Evolutionary conservation across 2,888 invertebrate genomes (phyloP).

Genomic region (Dastarcus helophoroides): DNA sequence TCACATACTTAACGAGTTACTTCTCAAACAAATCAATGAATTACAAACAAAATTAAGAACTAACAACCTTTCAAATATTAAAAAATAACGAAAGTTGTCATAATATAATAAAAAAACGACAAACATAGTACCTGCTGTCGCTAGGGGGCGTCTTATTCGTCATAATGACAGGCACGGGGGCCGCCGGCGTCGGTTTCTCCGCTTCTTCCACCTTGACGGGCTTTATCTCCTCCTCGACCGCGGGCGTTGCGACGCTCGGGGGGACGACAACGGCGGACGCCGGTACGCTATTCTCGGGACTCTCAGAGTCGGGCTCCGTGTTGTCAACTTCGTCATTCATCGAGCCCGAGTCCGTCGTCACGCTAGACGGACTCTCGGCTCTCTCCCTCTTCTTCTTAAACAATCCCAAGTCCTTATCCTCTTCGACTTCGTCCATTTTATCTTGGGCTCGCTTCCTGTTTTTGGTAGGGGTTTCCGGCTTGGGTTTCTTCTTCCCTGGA

Average conservation of each 20-base stretch:
- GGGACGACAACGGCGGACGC: slow-evolving; percentile 25
- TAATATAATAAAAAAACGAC: too few species aligned
- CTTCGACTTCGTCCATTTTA: slow-evolving; percentile 34
- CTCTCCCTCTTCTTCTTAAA: slow-evolving; percentile 41
- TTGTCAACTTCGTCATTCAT: slow-evolving; percentile 55
- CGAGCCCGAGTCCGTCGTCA: slow-evolving; percentile 76
- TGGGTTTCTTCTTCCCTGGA: slow-evolving; percentile 36
- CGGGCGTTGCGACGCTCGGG: slow-evolving; percentile 2
- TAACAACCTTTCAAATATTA: too few species aligned
- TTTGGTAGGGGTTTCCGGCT: slow-evolving; percentile 42
- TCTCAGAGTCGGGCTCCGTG: slow-evolving; percentile 31
- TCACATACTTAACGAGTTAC: too few species aligned
- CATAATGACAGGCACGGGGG: slow-evolving; percentile 24
- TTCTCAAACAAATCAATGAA: too few species aligned
- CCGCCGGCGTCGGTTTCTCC: slow-evolving; percentile 27
- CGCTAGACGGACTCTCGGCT: slow-evolving; percentile 63
- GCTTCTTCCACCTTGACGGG: slow-evolving; percentile 4
- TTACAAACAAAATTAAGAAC: too few species aligned
- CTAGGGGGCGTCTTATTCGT: slow-evolving; percentile 18
- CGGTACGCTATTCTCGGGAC: slow-evolving; percentile 35
- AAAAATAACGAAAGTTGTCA: too few species aligned
- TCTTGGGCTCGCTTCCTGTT: slow-evolving; percentile 42
- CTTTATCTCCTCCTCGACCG: slow-evolving; percentile 7
- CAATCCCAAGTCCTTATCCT: slow-evolving; percentile 38
- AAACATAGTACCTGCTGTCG: slow-evolving; percentile 6